phyloP scores from a whole-genome alignment of 2,888 invertebrate species.

The Ornithoptera alexandrae region DNA sequence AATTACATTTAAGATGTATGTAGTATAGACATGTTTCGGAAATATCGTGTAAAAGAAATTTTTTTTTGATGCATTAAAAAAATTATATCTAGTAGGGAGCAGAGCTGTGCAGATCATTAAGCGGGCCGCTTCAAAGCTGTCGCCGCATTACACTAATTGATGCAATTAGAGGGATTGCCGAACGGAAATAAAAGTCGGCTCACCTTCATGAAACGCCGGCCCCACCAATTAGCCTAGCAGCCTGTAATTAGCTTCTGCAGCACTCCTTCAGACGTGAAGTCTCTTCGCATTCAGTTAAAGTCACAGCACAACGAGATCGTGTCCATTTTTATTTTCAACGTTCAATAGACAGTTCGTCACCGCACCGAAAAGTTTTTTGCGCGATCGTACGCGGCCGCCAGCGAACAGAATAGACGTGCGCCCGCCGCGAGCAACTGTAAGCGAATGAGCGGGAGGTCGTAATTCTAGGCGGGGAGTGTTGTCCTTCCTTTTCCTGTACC shows the following conservation, averaged over 20 bases:
- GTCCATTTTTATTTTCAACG: constrained; percentile 52
- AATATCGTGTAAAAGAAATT: background rate
- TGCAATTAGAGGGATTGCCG: constrained; percentile 79
- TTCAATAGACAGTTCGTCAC: constrained; percentile 45
- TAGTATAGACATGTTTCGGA: background rate
- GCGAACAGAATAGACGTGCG: constrained; percentile 48
- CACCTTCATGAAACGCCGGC: constrained; percentile 79
- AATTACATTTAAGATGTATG: background rate
- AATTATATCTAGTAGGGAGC: constrained; percentile 26
- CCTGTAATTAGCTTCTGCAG: constrained; percentile 72
- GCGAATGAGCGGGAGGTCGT: constrained; percentile 61
- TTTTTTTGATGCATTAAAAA: background rate
- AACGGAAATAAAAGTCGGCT: constrained; percentile 80
- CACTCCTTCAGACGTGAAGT: constrained; percentile 60
- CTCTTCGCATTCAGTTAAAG: constrained; percentile 57
- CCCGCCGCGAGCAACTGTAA: constrained; percentile 53
- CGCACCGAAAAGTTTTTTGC: constrained; percentile 73
- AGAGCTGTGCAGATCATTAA: constrained; percentile 67
- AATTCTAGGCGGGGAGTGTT: constrained; percentile 64
- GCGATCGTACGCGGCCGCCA: constrained; percentile 56
- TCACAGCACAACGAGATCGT: constrained; percentile 61
- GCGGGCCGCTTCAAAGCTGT: constrained; percentile 74
- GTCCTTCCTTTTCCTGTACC: constrained; percentile 67
- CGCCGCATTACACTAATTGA: constrained; percentile 80
- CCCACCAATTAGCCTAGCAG: constrained; percentile 75